Evolutionary conservation across 1,140 invertebrate species (phyloP).

Genomic region (Drosophila nigrodunni): DNA sequence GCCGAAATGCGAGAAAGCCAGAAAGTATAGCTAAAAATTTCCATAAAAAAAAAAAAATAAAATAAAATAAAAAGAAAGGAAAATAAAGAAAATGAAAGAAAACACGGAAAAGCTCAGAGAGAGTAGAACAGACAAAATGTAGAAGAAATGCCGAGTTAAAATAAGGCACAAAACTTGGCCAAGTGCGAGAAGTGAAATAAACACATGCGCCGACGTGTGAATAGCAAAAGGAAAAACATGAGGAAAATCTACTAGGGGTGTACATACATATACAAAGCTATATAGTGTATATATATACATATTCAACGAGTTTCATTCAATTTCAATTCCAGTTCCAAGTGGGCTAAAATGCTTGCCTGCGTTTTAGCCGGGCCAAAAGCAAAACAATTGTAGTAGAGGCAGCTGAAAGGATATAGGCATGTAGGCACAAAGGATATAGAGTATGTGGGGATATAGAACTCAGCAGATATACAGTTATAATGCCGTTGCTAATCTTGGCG

Average conservation of each 20-base stretch:
- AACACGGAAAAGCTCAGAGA: not conserved
- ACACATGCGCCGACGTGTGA: constrained; percentile 61
- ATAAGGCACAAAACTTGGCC: constrained; percentile 61
- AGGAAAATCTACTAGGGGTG: not conserved
- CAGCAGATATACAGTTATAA: not conserved
- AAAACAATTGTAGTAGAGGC: constrained; percentile 13
- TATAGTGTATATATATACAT: constrained; percentile 3
- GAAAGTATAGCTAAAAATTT: constrained; percentile 74
- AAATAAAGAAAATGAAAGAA: constrained; percentile 16
- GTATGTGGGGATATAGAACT: not conserved
- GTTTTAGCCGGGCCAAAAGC: constrained; percentile 1
- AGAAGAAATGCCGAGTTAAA: constrained; percentile 69
- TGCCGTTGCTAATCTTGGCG: constrained; percentile 4
- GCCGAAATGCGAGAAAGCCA: constrained; percentile 54
- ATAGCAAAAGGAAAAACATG: constrained; percentile 22
- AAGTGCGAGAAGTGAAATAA: constrained; percentile 71
- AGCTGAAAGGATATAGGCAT: not conserved
- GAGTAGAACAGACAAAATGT: constrained; percentile 13
- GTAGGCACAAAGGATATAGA: not conserved
- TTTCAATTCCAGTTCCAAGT: constrained; percentile 6
- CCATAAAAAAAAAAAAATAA: constrained; percentile 45
- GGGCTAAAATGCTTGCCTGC: not conserved
- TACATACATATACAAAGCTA: too few relatives aligned
- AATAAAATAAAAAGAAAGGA: constrained; percentile 11
- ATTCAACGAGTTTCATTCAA: constrained; percentile 29